Conservation (phyloP, 2,113 vertebrate genomes). For the Cinclus mexicanus region DNA sequence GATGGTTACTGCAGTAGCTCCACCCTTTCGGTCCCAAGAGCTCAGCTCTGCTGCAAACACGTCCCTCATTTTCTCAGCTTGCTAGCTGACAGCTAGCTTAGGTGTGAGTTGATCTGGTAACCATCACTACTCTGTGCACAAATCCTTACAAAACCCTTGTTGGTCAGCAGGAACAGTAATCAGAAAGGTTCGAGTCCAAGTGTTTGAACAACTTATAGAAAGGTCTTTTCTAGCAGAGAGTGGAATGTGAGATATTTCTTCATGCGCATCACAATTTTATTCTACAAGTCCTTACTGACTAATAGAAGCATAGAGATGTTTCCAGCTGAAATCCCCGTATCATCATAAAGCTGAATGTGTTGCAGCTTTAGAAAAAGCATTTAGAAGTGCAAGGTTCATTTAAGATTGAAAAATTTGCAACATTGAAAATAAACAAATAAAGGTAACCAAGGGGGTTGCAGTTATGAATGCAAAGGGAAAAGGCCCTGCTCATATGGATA, state of each 20-base stretch:
- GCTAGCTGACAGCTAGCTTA: background rate
- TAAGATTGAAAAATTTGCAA: background rate
- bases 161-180: background rate
- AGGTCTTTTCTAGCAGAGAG: background rate
- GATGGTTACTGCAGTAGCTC: background rate
- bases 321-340: background rate
- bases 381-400: background rate
- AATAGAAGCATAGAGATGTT: background rate
- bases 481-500: background rate
- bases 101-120: background rate
- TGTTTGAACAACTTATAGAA: background rate
- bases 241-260: background rate
- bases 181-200: background rate
- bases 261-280: background rate
- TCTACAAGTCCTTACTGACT: background rate
- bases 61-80: background rate
- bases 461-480: background rate
- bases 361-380: background rate
- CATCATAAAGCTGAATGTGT: background rate
- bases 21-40: background rate
- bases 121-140: background rate
- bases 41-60: background rate
- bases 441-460: background rate
- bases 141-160: background rate
- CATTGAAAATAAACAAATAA: background rate